phyloP scores from a whole-genome alignment of 2,113 vertebrate species.

The Sclerurus mexicanus region DNA sequence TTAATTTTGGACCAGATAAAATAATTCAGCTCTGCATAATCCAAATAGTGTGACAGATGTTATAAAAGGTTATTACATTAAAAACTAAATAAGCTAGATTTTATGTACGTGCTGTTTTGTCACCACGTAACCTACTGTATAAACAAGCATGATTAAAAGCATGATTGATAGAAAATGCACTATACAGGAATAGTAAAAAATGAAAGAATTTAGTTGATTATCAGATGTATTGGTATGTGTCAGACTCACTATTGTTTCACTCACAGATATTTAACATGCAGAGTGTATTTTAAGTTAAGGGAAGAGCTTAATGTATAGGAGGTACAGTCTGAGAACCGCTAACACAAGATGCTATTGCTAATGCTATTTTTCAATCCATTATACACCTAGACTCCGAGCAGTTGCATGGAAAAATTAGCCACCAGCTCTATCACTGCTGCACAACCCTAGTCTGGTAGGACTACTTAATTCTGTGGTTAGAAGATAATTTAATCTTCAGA shows the following conservation, averaged over 20 bases:
- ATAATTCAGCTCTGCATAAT: conserved; percentile 4
- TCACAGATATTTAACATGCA: conserved; percentile 53
- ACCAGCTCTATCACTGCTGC: conserved; percentile 47
- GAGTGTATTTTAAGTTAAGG: conserved; percentile 55
- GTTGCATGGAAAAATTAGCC: conserved; percentile 47
- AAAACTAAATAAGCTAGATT: conserved; percentile 55
- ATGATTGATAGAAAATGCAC: conserved; percentile 59
- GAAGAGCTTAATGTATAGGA: conserved; percentile 31
- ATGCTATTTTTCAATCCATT: conserved; percentile 43
- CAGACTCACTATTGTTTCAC: conserved; percentile 25
- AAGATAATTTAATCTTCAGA: conserved; percentile 78
- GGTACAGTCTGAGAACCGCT: conserved; percentile 6
- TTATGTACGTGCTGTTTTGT: not conserved
- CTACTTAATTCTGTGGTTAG: conserved; percentile 68
- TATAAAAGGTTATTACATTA: conserved; percentile 64
- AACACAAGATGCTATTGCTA: not conserved
- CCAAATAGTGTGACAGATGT: conserved; percentile 39
- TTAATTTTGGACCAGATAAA: conserved; percentile 60
- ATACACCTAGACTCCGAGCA: conserved; percentile 51
- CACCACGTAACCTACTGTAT: conserved; percentile 7
- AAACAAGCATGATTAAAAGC: conserved; percentile 55
- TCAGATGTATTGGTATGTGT: conserved; percentile 18
- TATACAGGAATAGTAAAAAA: conserved; percentile 47
- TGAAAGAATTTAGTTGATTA: conserved; percentile 45
- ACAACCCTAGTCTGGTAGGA: conserved; percentile 52